These are phyloP conservation scores for Magallana nippona DNA, from an alignment of 2,888 invertebrate genomes.

Conservation along the genomic window DNA sequence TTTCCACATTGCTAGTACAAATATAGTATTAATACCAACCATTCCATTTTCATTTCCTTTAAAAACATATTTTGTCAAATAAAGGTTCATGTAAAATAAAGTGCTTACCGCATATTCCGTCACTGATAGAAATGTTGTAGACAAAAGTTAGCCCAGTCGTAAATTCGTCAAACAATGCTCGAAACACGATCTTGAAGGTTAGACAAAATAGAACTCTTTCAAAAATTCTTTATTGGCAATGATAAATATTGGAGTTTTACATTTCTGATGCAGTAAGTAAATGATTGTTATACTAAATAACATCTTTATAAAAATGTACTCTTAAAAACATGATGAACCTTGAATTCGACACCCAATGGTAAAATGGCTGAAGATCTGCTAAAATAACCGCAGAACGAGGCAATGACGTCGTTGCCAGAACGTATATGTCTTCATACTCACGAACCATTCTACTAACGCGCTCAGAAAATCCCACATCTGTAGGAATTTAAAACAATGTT, in stretches of 20 bases:
- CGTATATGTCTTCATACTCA: not conserved
- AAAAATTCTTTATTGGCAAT: not conserved
- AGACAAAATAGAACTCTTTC: not conserved
- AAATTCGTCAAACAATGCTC: not conserved
- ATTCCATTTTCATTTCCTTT: too few species aligned
- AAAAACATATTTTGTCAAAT: too few species aligned
- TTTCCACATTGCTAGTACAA: too few species aligned
- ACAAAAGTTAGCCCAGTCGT: not conserved
- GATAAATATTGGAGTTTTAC: not conserved
- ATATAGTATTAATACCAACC: too few species aligned
- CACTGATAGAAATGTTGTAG: slow-evolving; percentile 8
- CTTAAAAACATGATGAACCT: not conserved
- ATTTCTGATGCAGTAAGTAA: not conserved
- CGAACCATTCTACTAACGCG: not conserved
- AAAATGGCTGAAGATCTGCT: not conserved
- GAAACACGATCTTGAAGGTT: not conserved
- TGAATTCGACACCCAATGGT: not conserved
- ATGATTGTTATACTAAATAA: too few species aligned
- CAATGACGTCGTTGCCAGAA: not conserved
- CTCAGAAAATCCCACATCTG: not conserved
- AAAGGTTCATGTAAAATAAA: too few species aligned
- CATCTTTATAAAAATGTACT: too few species aligned
- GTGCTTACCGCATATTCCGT: not conserved
- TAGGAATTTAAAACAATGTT: too few species aligned
- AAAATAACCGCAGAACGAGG: not conserved